Evolutionary conservation across 1,140 invertebrate genomes (phyloP).

Genomic region (Apis cerana): DNA sequence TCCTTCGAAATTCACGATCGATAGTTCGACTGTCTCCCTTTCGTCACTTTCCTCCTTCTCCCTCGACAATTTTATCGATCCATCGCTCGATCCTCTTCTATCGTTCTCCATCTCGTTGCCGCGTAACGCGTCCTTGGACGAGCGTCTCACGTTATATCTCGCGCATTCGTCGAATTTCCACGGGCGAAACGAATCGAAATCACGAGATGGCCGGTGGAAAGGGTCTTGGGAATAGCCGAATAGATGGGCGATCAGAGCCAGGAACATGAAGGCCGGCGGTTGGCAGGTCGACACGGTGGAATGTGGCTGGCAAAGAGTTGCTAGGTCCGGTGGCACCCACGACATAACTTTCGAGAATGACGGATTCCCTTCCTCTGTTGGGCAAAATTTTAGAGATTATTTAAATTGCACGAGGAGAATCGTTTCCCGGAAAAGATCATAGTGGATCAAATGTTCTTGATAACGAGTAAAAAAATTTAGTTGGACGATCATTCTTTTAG

Average conservation of each 20-base stretch:
- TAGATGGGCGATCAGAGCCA: slow-evolving; percentile 81
- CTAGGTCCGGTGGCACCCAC: slow-evolving; percentile 83
- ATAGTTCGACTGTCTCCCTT: neutral
- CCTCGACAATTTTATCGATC: too few species aligned
- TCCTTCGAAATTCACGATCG: neutral
- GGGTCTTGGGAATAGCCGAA: slow-evolving; percentile 82
- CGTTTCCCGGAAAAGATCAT: too few species aligned
- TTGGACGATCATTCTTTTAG: too few species aligned
- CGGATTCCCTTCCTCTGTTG: neutral
- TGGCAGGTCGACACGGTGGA: slow-evolving; percentile 83
- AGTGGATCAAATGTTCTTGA: too few species aligned
- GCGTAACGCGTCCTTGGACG: rapidly evolving
- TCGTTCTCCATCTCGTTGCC: neutral
- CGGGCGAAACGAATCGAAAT: slow-evolving; percentile 27
- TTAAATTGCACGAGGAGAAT: too few species aligned
- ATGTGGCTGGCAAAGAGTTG: slow-evolving; percentile 79
- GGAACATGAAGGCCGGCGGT: slow-evolving; percentile 81
- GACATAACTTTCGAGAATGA: slow-evolving; percentile 73
- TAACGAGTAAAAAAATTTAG: too few species aligned
- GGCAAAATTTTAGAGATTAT: too few species aligned
- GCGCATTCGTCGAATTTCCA: neutral
- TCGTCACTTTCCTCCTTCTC: slow-evolving; percentile 24
- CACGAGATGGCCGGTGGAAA: neutral
- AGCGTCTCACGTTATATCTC: too few species aligned
- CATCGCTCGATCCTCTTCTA: too few species aligned